A percentile compares a stretch with the other conserved stretches of the same genome.
phyloP scores from a whole-genome alignment of 2,113 vertebrate species.

The Balaeniceps rex region DNA sequence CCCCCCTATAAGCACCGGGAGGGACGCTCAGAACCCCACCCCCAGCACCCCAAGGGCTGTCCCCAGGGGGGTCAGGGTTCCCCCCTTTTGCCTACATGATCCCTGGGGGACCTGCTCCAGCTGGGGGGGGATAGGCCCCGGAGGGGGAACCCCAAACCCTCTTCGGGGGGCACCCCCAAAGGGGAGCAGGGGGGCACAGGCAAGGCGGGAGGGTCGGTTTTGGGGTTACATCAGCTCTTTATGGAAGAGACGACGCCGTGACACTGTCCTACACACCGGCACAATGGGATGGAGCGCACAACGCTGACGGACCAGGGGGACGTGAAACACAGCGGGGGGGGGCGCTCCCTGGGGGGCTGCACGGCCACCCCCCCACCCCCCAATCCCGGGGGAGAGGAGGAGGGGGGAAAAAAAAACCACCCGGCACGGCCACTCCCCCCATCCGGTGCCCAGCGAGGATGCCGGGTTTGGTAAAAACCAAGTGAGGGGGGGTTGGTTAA shows the following conservation, averaged over 20 bases:
- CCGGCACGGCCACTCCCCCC: background rate
- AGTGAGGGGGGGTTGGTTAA: constrained; percentile 57
- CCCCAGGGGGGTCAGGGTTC: too few species aligned
- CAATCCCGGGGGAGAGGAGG: background rate
- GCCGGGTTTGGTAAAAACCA: background rate
- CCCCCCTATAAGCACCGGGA: too few species aligned
- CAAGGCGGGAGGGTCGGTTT: background rate
- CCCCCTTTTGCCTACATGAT: too few species aligned
- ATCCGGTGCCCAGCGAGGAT: too few species aligned
- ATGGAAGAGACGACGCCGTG: background rate
- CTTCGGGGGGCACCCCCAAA: too few species aligned
- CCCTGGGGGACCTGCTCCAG: too few species aligned
- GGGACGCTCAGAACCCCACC: too few species aligned
- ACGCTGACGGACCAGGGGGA: constrained; percentile 1
- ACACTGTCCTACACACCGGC: background rate
- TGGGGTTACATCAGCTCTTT: background rate
- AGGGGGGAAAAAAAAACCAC: too few species aligned
- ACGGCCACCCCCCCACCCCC: background rate
- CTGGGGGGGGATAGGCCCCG: too few species aligned
- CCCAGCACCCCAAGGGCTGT: too few species aligned
- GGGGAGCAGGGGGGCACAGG: background rate
- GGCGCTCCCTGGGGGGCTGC: background rate
- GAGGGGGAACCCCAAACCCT: too few species aligned
- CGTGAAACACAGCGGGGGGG: background rate
- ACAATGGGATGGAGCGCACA: constrained; percentile 32